A percentile compares a stretch with the other conserved stretches of the same genome.
phyloP scores from a whole-genome alignment of 1,140 invertebrate species.

The Lepidurus packardi region DNA sequence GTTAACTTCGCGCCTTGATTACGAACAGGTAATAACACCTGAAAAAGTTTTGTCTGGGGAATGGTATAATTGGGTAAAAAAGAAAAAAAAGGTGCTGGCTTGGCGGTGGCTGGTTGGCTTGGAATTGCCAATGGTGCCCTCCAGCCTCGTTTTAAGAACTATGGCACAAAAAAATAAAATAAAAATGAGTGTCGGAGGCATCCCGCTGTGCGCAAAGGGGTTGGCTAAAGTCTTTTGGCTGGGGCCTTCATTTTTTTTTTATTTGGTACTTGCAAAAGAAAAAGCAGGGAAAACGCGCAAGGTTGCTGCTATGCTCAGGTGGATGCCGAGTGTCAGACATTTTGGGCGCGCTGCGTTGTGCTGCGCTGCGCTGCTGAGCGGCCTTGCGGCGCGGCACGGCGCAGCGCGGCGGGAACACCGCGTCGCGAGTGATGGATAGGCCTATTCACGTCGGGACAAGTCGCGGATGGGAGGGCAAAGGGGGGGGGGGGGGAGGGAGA shows the following conservation, averaged over 20 bases:
- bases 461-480: background rate
- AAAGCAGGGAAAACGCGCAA: background rate
- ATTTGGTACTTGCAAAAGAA: slow-evolving; percentile 2
- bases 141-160: slow-evolving; percentile 3
- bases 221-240: background rate
- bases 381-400: slow-evolving; percentile 11
- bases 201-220: slow-evolving; percentile 3
- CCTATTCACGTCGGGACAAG: slow-evolving; percentile 26
- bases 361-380: background rate
- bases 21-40: slow-evolving; percentile 71
- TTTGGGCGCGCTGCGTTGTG: background rate
- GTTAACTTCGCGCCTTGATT: slow-evolving; percentile 78
- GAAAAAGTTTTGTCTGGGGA: background rate
- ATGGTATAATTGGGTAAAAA: background rate
- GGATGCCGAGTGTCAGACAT: slow-evolving; percentile 20
- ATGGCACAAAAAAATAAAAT: background rate
- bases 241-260: background rate
- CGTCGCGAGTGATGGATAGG: background rate
- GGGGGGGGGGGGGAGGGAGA: background rate
- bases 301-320: slow-evolving; percentile 17
- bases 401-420: slow-evolving; percentile 6
- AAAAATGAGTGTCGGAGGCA: slow-evolving; percentile 21
- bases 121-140: background rate
- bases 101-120: background rate
- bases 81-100: slow-evolving; percentile 2